Conservation (phyloP, 2,888 invertebrate species). For the Caenorhabditis sp. region DNA sequence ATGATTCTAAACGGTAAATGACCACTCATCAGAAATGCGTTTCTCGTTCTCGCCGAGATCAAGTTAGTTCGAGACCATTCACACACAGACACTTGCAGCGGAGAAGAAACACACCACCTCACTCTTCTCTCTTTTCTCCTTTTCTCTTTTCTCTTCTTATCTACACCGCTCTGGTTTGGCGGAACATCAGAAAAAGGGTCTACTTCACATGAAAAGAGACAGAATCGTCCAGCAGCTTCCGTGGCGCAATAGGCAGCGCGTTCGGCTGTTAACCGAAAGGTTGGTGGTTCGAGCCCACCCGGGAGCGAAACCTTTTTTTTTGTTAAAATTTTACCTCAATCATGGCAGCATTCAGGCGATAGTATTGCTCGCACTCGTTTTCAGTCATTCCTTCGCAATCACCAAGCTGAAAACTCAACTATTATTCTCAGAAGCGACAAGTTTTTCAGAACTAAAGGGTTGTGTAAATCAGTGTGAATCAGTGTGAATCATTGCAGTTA, state of each 20-base stretch:
- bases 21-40: slow-evolving; percentile 47
- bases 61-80: not conserved
- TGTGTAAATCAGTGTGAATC: slow-evolving; percentile 28
- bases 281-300: slow-evolving; percentile 92
- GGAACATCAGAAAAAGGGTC: too few relatives aligned
- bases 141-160: slow-evolving; percentile 2
- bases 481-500: not conserved
- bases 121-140: not conserved
- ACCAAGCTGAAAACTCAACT: slow-evolving; percentile 68
- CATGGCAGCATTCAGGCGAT: slow-evolving; percentile 76
- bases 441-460: slow-evolving; percentile 32
- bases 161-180: not conserved
- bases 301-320: slow-evolving; percentile 71
- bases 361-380: slow-evolving; percentile 75
- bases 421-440: not conserved
- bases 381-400: slow-evolving; percentile 78
- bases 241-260: slow-evolving; percentile 87
- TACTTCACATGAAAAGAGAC: not conserved
- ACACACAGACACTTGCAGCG: not conserved
- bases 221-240: slow-evolving; percentile 32
- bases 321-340: slow-evolving; percentile 64
- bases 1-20: not conserved
- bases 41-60: slow-evolving; percentile 11
- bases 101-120: not conserved
- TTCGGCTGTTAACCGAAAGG: slow-evolving; percentile 99